These are phyloP conservation scores for Lutjanus erythropterus DNA, from an alignment of 2,113 vertebrate genomes.

Conservation along the genomic window DNA sequence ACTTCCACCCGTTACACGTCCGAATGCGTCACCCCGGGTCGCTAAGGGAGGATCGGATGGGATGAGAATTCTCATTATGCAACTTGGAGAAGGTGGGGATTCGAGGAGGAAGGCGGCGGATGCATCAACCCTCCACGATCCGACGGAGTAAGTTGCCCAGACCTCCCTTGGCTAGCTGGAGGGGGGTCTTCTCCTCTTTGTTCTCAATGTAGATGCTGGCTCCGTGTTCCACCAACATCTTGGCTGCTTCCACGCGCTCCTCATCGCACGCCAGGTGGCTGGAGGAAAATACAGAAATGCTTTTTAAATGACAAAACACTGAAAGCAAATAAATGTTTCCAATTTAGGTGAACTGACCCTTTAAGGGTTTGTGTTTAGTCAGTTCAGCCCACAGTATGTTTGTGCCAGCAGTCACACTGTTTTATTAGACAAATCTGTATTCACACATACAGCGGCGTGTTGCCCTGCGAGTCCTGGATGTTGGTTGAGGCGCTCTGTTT, in stretches of 20 bases:
- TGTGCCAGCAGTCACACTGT: not conserved
- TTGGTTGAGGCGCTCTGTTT: constrained; percentile 94
- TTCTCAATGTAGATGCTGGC: constrained; percentile 98
- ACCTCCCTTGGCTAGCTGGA: constrained; percentile 92
- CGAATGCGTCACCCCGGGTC: not conserved
- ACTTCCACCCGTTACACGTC: constrained; percentile 17
- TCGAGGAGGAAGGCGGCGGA: not conserved
- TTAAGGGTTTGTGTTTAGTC: not conserved
- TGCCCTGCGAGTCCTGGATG: constrained; percentile 95
- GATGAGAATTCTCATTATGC: constrained; percentile 16
- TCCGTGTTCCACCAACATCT: constrained; percentile 93
- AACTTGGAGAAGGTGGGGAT: constrained; percentile 5
- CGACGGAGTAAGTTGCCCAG: constrained; percentile 88
- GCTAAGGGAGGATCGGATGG: constrained; percentile 17
- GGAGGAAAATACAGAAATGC: constrained; percentile 32
- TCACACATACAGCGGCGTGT: constrained; percentile 94
- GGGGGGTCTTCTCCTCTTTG: constrained; percentile 95
- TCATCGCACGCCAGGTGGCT: constrained; percentile 98
- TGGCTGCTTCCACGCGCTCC: constrained; percentile 94
- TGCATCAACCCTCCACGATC: constrained; percentile 90
- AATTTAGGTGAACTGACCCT: not conserved
- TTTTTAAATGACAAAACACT: not conserved
- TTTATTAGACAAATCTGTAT: not conserved
- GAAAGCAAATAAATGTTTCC: not conserved
- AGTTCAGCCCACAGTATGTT: not conserved